Evolutionary conservation across 2,888 invertebrate genomes (phyloP).

Genomic region (Megalurothrips usitatus): DNA sequence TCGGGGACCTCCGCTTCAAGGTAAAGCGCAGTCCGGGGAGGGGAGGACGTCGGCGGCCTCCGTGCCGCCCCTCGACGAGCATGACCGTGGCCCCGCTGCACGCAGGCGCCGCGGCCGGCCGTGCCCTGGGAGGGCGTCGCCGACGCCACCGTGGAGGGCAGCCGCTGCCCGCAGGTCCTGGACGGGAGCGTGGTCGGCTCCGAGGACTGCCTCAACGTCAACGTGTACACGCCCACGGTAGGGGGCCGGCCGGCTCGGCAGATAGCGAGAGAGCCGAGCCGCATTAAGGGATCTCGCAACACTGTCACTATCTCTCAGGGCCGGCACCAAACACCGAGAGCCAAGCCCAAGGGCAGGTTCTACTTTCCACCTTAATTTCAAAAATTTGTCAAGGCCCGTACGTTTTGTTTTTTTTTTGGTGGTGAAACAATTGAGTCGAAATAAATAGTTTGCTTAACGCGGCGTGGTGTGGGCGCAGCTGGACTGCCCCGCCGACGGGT

Average conservation of each 20-base stretch:
- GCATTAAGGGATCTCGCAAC: too few relatives aligned
- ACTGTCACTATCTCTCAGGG: too few relatives aligned
- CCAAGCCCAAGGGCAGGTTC: too few relatives aligned
- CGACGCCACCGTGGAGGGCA: background rate
- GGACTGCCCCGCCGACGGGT: background rate
- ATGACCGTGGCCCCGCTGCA: background rate
- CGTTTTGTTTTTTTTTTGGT: too few relatives aligned
- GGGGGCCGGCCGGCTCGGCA: background rate
- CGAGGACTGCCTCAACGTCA: conserved; percentile 10
- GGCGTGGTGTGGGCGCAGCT: background rate
- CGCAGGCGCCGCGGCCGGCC: conserved; percentile 7
- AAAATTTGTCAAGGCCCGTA: too few relatives aligned
- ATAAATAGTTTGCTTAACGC: too few relatives aligned
- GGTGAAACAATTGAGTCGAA: too few relatives aligned
- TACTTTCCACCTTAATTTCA: too few relatives aligned
- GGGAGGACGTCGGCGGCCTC: too few relatives aligned
- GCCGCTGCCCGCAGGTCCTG: background rate
- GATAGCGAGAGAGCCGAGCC: too few relatives aligned
- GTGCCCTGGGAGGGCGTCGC: background rate
- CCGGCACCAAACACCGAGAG: too few relatives aligned
- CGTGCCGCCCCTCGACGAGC: too few relatives aligned
- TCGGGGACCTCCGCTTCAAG: background rate
- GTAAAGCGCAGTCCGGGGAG: background rate
- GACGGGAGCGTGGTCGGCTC: background rate
- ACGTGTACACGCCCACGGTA: conserved; percentile 15